Conservation (phyloP, 2,113 vertebrate species). For the Dasyornis broadbenti region DNA sequence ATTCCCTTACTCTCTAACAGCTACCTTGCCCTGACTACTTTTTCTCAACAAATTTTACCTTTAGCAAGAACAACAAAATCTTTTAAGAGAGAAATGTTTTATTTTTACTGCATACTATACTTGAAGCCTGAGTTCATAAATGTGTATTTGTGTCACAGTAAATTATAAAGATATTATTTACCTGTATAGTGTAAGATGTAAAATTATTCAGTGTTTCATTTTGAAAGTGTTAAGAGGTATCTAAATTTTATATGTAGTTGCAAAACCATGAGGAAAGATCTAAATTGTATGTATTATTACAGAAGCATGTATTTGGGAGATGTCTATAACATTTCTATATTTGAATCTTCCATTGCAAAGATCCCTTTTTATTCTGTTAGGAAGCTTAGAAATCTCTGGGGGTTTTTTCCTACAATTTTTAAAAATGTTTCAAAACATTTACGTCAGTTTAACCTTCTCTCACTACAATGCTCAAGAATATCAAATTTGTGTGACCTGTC, state of each 20-base stretch:
- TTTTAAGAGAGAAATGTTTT: neutral
- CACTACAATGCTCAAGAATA: neutral
- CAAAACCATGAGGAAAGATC: neutral
- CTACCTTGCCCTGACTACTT: neutral
- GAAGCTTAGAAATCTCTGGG: neutral
- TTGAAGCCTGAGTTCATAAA: neutral
- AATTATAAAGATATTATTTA: neutral
- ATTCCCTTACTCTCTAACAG: neutral
- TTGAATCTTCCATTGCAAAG: neutral
- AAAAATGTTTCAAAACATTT: neutral
- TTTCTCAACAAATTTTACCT: neutral
- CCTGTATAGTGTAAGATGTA: neutral
- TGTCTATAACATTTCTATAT: neutral
- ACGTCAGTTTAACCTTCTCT: neutral
- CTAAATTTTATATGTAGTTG: neutral
- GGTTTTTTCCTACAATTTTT: neutral
- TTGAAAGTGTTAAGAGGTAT: neutral
- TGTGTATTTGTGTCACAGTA: neutral
- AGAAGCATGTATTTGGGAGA: neutral
- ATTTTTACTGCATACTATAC: neutral
- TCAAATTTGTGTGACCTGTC: neutral
- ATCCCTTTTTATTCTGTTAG: neutral
- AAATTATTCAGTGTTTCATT: constrained; percentile 21
- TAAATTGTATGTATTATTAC: neutral
- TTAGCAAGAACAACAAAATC: neutral